Base-by-base conservation (phyloP, 2,888 invertebrate genomes). In the Junonia oenone region DNA sequence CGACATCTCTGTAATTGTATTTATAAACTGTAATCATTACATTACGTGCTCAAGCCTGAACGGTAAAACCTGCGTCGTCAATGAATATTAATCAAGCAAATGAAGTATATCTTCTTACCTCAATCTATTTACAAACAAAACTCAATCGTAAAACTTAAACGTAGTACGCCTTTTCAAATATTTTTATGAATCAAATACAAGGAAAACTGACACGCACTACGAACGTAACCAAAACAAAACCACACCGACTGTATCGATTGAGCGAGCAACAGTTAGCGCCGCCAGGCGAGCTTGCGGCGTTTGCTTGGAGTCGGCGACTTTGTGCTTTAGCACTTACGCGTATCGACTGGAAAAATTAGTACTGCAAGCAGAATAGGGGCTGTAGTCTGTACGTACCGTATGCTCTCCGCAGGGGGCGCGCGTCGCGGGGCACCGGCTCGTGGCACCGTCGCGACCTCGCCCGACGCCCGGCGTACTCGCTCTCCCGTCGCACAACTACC, bases 181-280 rank as follows among this genome's bases (percentile, higher is more conserved):
- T 8, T 38, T 19, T 35, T n/a, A 35, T 46, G 45, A 56, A 51
- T 29, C 40, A 40, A 55, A 31, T 45, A 22, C 50, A 38, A 38
- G 54, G 45, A 45, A 66, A 63, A 61, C 60, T 50, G 61, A 58
- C 57, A 62, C 67, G 61, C 60, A 64, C 57, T 58, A 52, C 17
- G 52, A 62, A 62, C 65, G 67, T 62, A 64, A 74, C 62, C 79
- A 80, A 77, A 81, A 82, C 82, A 82, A 80, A 76, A 73, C 70
- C 77, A 76, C 76, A 76, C 70, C 56, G 64, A 63, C 57, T 45
- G 48, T 73, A 82, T 82, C 71, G 81, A 82, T 81, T 69, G 66
- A 14, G 49, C 55, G 65, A 72, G 78, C 81, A 80, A 81, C 81
- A 81, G 81, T 72, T 77, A 57, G 63, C 51, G 57, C 49, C 46